phyloP scores from a whole-genome alignment of 1,140 invertebrate genomes.

The Stratiolaelaps scimitus region DNA sequence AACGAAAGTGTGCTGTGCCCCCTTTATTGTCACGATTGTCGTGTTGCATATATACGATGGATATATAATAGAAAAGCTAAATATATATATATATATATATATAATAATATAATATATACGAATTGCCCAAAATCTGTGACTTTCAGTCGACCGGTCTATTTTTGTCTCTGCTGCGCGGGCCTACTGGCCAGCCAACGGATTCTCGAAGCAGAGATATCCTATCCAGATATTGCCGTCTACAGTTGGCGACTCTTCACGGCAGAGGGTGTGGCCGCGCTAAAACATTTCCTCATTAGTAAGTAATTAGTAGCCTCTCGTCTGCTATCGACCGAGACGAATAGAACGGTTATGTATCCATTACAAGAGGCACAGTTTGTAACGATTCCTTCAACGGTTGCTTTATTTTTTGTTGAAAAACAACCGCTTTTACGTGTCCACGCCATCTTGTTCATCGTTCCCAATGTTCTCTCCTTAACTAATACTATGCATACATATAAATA shows the following conservation, averaged over 20 bases:
- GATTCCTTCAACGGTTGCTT: constrained; percentile 28
- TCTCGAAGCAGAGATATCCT: constrained; percentile 40
- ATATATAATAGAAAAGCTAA: no score
- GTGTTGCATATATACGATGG: no score
- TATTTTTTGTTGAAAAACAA: no score
- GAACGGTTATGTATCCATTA: not conserved
- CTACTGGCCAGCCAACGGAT: constrained; percentile 55
- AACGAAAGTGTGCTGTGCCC: no score
- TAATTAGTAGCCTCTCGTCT: no score
- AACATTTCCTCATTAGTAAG: constrained; percentile 53
- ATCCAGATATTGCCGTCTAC: constrained; percentile 52
- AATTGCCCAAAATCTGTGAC: constrained; percentile 49
- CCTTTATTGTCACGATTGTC: no score
- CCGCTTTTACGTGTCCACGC: constrained; percentile 18
- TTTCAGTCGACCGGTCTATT: constrained; percentile 73
- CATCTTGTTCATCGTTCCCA: not conserved
- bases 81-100: no score
- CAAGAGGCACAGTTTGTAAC: constrained; percentile 30
- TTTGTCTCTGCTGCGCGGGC: constrained; percentile 66
- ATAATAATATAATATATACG: no score
- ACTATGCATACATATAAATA: constrained; percentile 24
- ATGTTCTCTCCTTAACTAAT: constrained; percentile 32
- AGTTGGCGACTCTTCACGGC: constrained; percentile 57
- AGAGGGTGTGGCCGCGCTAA: constrained; percentile 52
- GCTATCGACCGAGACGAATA: not conserved